Base-by-base conservation (phyloP, 2,113 vertebrate genomes). In the Polypterus senegalus region DNA sequence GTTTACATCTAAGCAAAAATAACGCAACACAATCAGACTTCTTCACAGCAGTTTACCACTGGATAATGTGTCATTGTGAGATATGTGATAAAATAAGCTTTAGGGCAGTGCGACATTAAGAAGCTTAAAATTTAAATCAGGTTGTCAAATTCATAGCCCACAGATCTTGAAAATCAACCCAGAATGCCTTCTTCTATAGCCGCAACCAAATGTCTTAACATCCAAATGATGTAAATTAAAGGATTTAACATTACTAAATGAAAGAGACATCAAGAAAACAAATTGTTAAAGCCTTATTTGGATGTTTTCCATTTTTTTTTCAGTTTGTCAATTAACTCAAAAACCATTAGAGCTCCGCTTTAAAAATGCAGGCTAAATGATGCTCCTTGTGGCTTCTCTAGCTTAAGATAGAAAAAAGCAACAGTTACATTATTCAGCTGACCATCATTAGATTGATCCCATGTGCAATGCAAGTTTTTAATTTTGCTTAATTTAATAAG, bases 91-190 rank as follows among this genome's bases (percentile, higher is more conserved):
- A 59, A 47, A 58, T 46, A 57, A 59, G 49, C 10, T 57, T 57
- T 44, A n/a, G n/a, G 57, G 57, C 48, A 64, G 57, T 52, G 44
- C 48, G 49, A 58, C 27, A 58, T 47, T 59, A 49, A 64, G 49
- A 46, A 59, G 63, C 63, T 64, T 59, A 64, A 64, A 57, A 64
- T 57, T 46, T 60, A 54, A 64, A 64, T 64, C 57, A 64, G 63
- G 7, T 4, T 47, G 7, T 45, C 46, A 46, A 9, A 59, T 59
- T 59, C 45, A 47, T 46, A 64, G 63, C 5, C 46, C 43, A 54
- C 57, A 59, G 48, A 51, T 58, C 44, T 58, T 64, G 43, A 58
- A 47, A 47, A 53, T 11, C 53, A 58, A 44, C 46, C 11, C 52
- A n/a, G 49, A n/a, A 9, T 54, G 63, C 11, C 44, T 48, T 49